Percentiles rank a stretch among this genome's conserved stretches.
Evolutionary conservation across 2,797 vertebrate genomes (phyloP).

Genomic region (Philypnodon macrostomus): DNA sequence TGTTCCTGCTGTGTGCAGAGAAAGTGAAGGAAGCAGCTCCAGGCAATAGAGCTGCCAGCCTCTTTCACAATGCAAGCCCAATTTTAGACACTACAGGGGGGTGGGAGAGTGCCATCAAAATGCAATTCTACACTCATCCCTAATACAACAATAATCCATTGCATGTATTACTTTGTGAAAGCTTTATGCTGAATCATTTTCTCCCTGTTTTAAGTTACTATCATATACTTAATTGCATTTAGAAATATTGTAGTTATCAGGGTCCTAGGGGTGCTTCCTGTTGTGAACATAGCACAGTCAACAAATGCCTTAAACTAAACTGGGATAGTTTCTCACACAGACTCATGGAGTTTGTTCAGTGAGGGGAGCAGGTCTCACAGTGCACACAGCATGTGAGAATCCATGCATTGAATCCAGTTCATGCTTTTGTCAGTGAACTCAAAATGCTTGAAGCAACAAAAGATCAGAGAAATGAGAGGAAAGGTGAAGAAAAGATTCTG

Average conservation of each 20-base stretch:
- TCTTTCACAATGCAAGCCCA: conserved; percentile 23
- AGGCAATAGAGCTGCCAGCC: conserved; percentile 22
- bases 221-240: conserved; percentile 37
- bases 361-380: conserved; percentile 30
- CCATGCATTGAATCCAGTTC: conserved; percentile 24
- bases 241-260: conserved; percentile 23
- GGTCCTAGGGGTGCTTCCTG: conserved; percentile 28
- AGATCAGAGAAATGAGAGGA: conserved; percentile 52
- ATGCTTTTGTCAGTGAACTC: conserved; percentile 29
- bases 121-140: conserved; percentile 12
- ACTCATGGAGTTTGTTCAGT: conserved; percentile 31
- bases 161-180: conserved; percentile 36
- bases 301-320: conserved; percentile 66
- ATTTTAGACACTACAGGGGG: conserved; percentile 30
- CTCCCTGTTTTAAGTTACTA: conserved; percentile 31
- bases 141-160: conserved; percentile 26
- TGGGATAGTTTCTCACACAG: conserved; percentile 12
- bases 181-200: conserved; percentile 4
- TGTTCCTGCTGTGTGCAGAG: conserved; percentile 39
- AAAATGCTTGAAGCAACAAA: conserved; percentile 27
- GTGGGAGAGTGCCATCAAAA: conserved; percentile 14
- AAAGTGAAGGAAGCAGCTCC: conserved; percentile 30
- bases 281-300: conserved; percentile 57
- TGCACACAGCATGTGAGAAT: conserved; percentile 12
- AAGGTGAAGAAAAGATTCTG: conserved; percentile 32